Evolutionary conservation across 1,140 invertebrate genomes (phyloP), one percentile per base, ranked within the genome.

Genomic region (Drosophila repletoides): DNA sequence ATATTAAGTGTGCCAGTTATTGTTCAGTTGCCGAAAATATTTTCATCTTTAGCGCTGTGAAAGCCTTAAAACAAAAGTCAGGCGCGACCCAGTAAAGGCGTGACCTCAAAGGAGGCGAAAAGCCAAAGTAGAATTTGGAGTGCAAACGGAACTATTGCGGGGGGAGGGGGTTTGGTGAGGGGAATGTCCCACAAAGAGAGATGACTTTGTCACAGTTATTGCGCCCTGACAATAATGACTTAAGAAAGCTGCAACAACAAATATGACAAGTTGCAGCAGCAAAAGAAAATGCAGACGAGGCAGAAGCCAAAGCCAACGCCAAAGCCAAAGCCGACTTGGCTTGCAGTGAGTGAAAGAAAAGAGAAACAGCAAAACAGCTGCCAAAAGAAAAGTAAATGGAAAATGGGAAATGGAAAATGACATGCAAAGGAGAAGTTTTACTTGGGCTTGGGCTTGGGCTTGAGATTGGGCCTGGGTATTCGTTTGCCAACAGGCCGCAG

Each of bases 181-280:
- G 45, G 38, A 55, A 49, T 64, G 52, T 71, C 24, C 24, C 41
- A 66, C 48, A 72, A 66, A 59, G n/a, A n/a, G n/a, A 76, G 73
- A 76, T 76, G 74, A 76, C 74, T 76, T 76, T 77, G 74, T 76
- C 68, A 76, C 74, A 71, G 76, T 74, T 75, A 75, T 79, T 75
- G 76, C 76, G 76, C 51, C 53, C 58, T 70, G 41, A 67, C 68
- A 76, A 80, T 80, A 80, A 80, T 72, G 67, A 81, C 72, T 83
- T 53, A 40, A 77, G 75, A 77, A 72, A 56, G 56, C 61, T 69
- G 46, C 53, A 61, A 28, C 36, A 56, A 49, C 48, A 53, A 60
- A 36, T 22, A 52, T 49, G 33, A 71, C 26, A 36, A 17, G n/a
- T n/a, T n/a, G 24, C 17, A 21, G 22, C 28, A 59, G 41, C 29